Evolutionary conservation across 1,140 invertebrate genomes (phyloP), one percentile per base, ranked within the genome.

Genomic region (Metaphire vulgaris): DNA sequence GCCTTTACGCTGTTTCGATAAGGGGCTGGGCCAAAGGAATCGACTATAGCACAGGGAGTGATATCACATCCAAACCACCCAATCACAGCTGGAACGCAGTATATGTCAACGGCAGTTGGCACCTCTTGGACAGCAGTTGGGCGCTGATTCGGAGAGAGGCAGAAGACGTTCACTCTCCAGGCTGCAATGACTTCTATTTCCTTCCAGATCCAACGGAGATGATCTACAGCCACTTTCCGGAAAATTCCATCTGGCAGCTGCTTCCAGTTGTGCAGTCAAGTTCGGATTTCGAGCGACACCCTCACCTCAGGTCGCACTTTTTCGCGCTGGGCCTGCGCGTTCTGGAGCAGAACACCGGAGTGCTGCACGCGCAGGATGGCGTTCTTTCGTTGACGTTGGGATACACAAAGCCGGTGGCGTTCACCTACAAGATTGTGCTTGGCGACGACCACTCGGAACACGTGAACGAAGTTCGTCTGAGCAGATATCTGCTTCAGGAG

Each of bases 11-110:
- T 87, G 95, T 98, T 12, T 97, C 99, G 2, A 96, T 99, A 83
- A 98, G 97, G 86, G 97, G 97, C n/a, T 98, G 97, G 87, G 97
- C 95, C 73, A 99, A 99, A 86, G 97, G 95, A 69, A 94, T 97
- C 1, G 96, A 97, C 75, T 98, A 98, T 85, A 94, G 96, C 81
- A 96, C 96, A 0, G 96, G 83, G 26, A 68, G 83, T 79, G 81
- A 82, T 32, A 85, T 87, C 69, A 83, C 82, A 70, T 82, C 82
- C 29, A 81, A 80, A 26, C 81, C 83, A 31, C 83, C 83, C 79
- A 87, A 87, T 80, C 86, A 87, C 80, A 85, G 85, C 80, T 87
- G 86, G 86, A 87, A 87, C 79, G 85, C 83, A 1, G 81, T 86
- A 29, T 82, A 81, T 56, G 83, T 87, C n/a, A 83, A 86, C 72